These are phyloP conservation scores for Corydoras maculifer DNA, from an alignment of 2,113 vertebrate species.

Conservation along the genomic window DNA sequence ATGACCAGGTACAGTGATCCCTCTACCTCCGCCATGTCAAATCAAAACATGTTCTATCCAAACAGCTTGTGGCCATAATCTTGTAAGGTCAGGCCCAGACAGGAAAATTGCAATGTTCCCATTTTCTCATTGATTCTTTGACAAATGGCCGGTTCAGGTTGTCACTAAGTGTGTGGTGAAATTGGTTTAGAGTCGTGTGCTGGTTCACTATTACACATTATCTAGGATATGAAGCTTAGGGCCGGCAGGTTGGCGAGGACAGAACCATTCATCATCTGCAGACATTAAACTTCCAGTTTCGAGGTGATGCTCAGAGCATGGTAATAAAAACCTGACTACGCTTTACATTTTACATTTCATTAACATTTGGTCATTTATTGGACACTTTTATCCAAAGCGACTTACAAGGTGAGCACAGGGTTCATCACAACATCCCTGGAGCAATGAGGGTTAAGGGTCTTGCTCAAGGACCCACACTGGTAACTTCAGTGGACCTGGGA, in stretches of 20 bases:
- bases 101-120: slow-evolving; percentile 24
- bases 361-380: no score
- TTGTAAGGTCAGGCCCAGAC: slow-evolving; percentile 25
- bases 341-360: no score
- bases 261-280: slow-evolving; percentile 34
- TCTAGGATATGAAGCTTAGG: slow-evolving; percentile 30
- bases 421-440: no score
- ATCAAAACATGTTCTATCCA: slow-evolving; percentile 29
- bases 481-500: no score
- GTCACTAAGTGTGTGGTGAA: slow-evolving; percentile 30
- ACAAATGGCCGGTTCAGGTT: slow-evolving; percentile 23
- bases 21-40: slow-evolving; percentile 19
- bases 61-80: slow-evolving; percentile 30
- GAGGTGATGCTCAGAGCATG: no score
- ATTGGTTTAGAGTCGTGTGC: slow-evolving; percentile 29
- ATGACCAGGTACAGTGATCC: slow-evolving; percentile 2
- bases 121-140: slow-evolving; percentile 20
- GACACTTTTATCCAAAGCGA: no score
- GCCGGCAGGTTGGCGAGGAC: slow-evolving; percentile 19
- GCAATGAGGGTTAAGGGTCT: no score
- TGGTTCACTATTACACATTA: slow-evolving; percentile 33
- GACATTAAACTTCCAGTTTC: slow-evolving; percentile 9
- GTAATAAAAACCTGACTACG: no score
- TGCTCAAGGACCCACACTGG: no score
- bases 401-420: no score